Evolutionary conservation across 2,888 invertebrate genomes (phyloP), one percentile per base, ranked within the genome.

Genomic region (Cephus pulcher): DNA sequence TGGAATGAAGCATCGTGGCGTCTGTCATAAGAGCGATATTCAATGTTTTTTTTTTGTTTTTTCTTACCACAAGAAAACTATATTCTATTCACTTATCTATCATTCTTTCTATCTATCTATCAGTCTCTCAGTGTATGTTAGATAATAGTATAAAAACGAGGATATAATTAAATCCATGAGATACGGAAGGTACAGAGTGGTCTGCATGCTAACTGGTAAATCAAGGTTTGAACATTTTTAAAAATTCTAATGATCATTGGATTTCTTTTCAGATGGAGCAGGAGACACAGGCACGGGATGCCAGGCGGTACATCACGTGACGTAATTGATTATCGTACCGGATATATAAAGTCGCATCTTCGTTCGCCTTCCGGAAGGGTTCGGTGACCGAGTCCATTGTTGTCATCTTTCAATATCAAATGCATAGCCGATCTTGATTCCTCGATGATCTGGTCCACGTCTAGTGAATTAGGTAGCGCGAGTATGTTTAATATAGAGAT

Each of bases 331-430:
- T 96, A 95, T 92, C 94, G 96, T 88, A 96, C 96, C 74, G 96
- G 96, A 82, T 97, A 97, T 93, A 97, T 98, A 92, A 95, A 97
- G 87, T 98, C 97, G 84, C 97, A 98, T 92, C 94, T 98, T 88
- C 95, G 98, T 86, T 98, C 98, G 88, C 97, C 97, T 75, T 97
- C 97, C 84, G 98, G 98, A 91, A 95, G 97, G 92, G 98, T 98
- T 92, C 95, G 98, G 95, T 98, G 96, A 97, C 95, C 95, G 93
- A 80, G 83, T 79, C 85, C 82, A 78, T 33, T 30, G 9, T 15
- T 40, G 3, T 56, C 56, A 56, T 23, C 6, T 56, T 56, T 56
- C 56, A 56, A 0, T 56, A 56, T 56, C 56, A 9, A 9, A 23
- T 56, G 9, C 2, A 56, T 23, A 56, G 56, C 56, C 1, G 56